Evolutionary conservation across 2,113 vertebrate species (phyloP).

Genomic region (Varanus salvator): DNA sequence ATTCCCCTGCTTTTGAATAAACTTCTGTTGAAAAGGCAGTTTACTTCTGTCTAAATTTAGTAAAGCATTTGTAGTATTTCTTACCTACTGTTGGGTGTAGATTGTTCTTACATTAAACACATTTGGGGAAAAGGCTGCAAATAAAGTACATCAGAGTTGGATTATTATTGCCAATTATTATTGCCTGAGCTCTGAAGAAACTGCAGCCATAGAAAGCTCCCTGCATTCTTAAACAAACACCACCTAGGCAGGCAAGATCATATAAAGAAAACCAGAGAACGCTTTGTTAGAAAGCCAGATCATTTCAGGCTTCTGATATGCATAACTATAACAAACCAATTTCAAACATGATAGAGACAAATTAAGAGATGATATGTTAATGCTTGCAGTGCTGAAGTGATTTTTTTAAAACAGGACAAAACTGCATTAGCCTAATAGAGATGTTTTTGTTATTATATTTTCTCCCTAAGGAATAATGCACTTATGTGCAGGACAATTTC

Average conservation of each 20-base stretch:
- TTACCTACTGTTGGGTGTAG: not conserved
- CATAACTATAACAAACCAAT: not conserved
- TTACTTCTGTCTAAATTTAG: not conserved
- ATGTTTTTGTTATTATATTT: constrained; percentile 45
- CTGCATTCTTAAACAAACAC: constrained; percentile 33
- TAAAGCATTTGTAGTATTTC: constrained; percentile 7
- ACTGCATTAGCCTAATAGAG: not conserved
- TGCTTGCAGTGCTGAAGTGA: constrained; percentile 53
- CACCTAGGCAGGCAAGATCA: constrained; percentile 1
- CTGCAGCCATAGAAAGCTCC: not conserved
- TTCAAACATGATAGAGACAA: constrained; percentile 36
- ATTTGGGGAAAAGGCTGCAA: constrained; percentile 10
- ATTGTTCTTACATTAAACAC: not conserved
- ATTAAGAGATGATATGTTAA: constrained; percentile 43
- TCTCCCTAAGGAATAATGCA: constrained; percentile 49
- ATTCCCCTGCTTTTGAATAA: constrained; percentile 16
- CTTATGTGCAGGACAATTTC: constrained; percentile 57
- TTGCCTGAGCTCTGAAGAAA: not conserved
- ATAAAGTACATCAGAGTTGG: not conserved
- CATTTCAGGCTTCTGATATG: constrained; percentile 51
- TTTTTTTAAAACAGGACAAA: constrained; percentile 19
- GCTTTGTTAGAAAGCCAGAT: constrained; percentile 41
- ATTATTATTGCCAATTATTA: constrained; percentile 5
- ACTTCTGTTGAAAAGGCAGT: not conserved
- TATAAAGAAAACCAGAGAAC: not conserved